A percentile compares a stretch with the other conserved stretches of the same genome.
Conservation (phyloP, 2,113 vertebrate genomes). For the Himantopus leucocephalus region DNA sequence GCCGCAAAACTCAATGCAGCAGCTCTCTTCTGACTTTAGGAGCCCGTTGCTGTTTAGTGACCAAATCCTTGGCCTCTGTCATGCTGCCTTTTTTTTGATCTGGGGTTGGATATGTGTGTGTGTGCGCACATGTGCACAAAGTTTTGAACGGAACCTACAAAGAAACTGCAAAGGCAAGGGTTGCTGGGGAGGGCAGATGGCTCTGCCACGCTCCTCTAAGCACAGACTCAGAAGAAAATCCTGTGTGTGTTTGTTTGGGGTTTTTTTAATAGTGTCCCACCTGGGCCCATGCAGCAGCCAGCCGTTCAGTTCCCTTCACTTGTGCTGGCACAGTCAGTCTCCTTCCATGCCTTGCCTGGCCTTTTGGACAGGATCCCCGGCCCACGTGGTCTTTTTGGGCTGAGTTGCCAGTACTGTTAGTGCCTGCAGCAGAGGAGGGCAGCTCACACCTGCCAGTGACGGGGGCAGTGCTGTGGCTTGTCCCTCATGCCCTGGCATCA, state of each 20-base stretch:
- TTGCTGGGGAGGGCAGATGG: background rate
- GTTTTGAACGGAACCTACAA: background rate
- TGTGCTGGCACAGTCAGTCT: fast-evolving
- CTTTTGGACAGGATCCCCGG: background rate
- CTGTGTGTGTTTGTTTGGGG: too few relatives aligned
- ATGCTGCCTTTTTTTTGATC: background rate
- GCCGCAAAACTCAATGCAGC: background rate
- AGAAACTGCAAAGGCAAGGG: background rate
- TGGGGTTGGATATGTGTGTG: too few relatives aligned
- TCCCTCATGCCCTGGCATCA: background rate
- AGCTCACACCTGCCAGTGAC: fast-evolving
- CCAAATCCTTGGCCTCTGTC: background rate
- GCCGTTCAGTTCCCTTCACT: background rate
- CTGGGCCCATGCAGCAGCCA: background rate
- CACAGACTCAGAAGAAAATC: background rate
- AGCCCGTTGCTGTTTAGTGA: background rate
- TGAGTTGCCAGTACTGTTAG: fast-evolving
- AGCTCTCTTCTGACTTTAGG: background rate
- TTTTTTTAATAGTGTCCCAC: background rate
- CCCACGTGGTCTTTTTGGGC: fast-evolving
- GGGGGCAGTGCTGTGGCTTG: too few relatives aligned
- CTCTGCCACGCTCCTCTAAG: background rate
- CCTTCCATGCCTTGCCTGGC: fast-evolving
- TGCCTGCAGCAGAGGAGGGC: background rate
- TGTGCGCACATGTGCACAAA: background rate